Evolutionary conservation across 2,113 vertebrate species (phyloP).

Genomic region (Phalacrocorax brasilianus): DNA sequence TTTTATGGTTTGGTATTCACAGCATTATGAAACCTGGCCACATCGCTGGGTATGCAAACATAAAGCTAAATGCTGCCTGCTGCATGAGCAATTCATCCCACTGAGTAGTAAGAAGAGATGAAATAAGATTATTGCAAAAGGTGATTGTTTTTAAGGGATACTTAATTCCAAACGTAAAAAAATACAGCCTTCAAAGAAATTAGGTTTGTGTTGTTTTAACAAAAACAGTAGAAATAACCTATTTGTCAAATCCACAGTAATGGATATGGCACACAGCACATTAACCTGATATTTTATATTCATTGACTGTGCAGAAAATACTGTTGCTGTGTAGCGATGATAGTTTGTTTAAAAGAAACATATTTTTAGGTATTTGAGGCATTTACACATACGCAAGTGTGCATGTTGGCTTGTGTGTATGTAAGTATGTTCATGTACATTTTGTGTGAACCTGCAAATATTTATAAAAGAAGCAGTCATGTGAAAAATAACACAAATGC

Average conservation of each 20-base stretch:
- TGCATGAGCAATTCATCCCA: conserved; percentile 25
- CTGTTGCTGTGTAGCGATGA: background rate
- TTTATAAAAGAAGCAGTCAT: background rate
- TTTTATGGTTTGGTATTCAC: conserved; percentile 60
- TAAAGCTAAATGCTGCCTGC: conserved; percentile 19
- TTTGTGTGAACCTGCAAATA: background rate
- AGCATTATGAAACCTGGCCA: conserved; percentile 40
- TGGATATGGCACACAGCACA: background rate
- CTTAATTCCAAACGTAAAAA: background rate
- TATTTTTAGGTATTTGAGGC: background rate
- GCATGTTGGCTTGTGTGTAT: background rate
- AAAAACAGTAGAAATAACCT: background rate
- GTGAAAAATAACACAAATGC: background rate
- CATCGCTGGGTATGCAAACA: background rate
- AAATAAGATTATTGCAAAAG: conserved; percentile 11
- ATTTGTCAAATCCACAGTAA: background rate
- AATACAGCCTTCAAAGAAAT: background rate
- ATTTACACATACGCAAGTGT: background rate
- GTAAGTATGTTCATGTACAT: background rate
- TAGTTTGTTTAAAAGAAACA: background rate
- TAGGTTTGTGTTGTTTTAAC: background rate
- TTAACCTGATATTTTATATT: background rate
- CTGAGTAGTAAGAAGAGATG: background rate
- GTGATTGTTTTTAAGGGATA: background rate
- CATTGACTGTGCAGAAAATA: background rate